These are phyloP conservation scores for Ypsolopha sequella DNA, from an alignment of 2,888 invertebrate genomes.

Conservation along the genomic window DNA sequence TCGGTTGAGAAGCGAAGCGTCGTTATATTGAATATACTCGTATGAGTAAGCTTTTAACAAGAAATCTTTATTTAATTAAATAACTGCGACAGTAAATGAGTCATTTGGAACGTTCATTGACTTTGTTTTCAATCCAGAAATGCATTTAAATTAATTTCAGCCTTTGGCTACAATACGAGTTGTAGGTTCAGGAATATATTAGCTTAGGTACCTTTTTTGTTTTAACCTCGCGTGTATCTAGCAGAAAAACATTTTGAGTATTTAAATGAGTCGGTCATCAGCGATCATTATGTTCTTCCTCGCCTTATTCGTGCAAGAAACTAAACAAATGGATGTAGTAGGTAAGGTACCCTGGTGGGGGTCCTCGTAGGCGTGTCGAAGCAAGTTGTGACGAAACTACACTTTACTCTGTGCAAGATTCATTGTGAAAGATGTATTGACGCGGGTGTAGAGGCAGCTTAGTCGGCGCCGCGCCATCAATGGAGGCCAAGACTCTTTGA, in stretches of 20 bases:
- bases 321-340: neutral
- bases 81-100: neutral
- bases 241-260: constrained; percentile 1
- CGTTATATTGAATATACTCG: neutral
- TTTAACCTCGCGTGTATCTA: neutral
- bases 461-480: neutral
- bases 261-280: constrained; percentile 3
- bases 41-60: neutral
- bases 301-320: neutral
- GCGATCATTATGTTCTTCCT: neutral
- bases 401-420: constrained; percentile 51
- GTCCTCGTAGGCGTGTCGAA: constrained; percentile 51
- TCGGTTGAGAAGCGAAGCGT: neutral
- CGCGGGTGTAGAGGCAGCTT: constrained; percentile 27
- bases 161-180: neutral
- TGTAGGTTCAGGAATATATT: neutral
- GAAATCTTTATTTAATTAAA: neutral
- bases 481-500: neutral
- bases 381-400: constrained; percentile 53
- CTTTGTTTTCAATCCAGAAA: neutral
- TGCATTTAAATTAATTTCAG: neutral
- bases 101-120: neutral
- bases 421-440: constrained; percentile 60
- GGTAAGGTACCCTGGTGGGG: constrained; percentile 16
- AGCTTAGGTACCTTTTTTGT: neutral